Base-by-base conservation (phyloP, 2,797 vertebrate genomes). In the Cyprinodon diabolis region DNA sequence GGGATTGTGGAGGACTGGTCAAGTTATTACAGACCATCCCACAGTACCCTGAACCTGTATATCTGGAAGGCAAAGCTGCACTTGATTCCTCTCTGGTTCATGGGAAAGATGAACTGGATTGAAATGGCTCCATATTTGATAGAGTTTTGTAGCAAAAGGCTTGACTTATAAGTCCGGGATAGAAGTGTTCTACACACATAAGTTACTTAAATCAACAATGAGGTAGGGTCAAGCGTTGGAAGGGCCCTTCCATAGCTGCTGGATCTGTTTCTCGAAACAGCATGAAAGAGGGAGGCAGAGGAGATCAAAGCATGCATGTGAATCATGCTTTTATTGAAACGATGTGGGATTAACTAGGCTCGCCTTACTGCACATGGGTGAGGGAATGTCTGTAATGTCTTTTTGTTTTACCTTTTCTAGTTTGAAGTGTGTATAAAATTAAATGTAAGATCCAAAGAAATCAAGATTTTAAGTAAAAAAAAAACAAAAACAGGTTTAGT, bases 261-360 rank as follows among this genome's bases (percentile, higher is more conserved):
- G 83, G 81, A 86, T 40, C 68, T 68, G 23, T 87, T 85, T 83
- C 69, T 87, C 5, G 0, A 78, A 78, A 60, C 82, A 82, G 78
- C 77, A 5, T 67, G 83, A 79, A 72, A 55, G 43, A 23, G 72
- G 37, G 74, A 69, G 40, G 58, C 69, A 72, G 54, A 74, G 17
- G 35, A 87, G 84, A 86, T 87, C 86, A 87, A 84, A 87, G 85
- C 75, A 9, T 55, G 25, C n/a, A 30, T 65, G 51, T 65, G 82
- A 80, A 71, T 54, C 7, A 19, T 80, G 37, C 63, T 84, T 83
- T 77, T 79, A 79, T 83, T 81, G 72, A 85, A 84, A 77, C 54
- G 40, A 47, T 77, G 54, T 43, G 75, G 63, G 75, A 78, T 79
- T 84, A 66, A 68, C 66, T 76, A 21, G 71, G 63, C 30, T 9